Base-by-base conservation (phyloP, 2,797 vertebrate species). In the Diplodus sargus region DNA sequence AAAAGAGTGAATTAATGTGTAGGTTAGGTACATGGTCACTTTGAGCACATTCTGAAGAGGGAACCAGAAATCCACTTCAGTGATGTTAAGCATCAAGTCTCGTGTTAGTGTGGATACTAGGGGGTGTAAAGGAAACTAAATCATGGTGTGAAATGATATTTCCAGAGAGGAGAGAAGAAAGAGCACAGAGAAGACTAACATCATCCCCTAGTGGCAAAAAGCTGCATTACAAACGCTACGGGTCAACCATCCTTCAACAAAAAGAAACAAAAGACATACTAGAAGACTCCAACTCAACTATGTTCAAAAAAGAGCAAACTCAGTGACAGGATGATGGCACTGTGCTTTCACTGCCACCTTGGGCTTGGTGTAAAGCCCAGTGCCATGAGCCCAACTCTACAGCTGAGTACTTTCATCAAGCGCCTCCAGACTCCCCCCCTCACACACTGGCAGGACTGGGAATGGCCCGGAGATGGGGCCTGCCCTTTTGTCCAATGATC, bases 331-430 rank as follows among this genome's bases (percentile, higher is more conserved):
- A 85, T 91, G 90, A 95, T 95, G 95, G 94, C 92, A 94, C 93
- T 89, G 93, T 53, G 78, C 94, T 93, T 87, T 84, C 90, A 92
- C 83, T 78, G 77, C 87, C 88, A 28, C 73, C 20, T 43, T 5
- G 67, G 85, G 87, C 87, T 84, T 11, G 22, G 87, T 91, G 90
- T 83, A 90, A 84, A 95, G 91, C 91, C 89, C 88, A 93, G 94
- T 93, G 94, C 93, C 95, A 95, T 95, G 95, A 95, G 91, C 93
- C 94, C 87, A 90, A 89, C 82, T 91, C 90, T 91, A 94, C 88
- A 91, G 92, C 92, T 93, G 92, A 94, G 91, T 93, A 91, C 93
- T 96, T 96, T 96, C 95, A 96, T 96, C 95, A 96, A 95, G 78
- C 94, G 92, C 91, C 95, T 93, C 90, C 84, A 90, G 93, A 93